phyloP scores from a whole-genome alignment of 2,888 invertebrate genomes.

The Agonopterix arenella region DNA sequence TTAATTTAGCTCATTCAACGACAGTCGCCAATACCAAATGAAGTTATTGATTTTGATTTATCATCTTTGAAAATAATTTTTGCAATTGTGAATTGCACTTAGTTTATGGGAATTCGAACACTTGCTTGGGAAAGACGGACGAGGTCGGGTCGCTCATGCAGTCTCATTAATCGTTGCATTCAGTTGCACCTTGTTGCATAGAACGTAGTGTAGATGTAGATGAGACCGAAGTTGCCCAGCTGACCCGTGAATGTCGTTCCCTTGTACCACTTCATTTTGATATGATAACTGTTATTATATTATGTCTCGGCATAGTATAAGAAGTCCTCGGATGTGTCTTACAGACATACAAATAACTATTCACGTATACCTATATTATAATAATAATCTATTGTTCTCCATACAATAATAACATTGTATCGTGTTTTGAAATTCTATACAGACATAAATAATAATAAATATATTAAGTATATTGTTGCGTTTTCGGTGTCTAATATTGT shows the following conservation, averaged over 20 bases:
- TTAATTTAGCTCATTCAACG: no score
- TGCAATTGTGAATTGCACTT: conserved; percentile 10
- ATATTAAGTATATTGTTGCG: no score
- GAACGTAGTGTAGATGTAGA: neutral
- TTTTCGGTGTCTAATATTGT: no score
- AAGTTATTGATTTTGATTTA: no score
- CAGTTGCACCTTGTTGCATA: no score
- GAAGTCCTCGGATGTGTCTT: conserved; percentile 18
- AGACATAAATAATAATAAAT: conserved; percentile 26
- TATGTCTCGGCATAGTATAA: conserved; percentile 19
- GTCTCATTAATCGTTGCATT: no score
- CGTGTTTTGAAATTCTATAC: conserved; percentile 28
- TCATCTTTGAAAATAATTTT: conserved; percentile 11
- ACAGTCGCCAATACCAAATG: no score
- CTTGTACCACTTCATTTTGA: conserved; percentile 25
- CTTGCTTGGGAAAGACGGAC: no score
- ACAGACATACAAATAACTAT: conserved; percentile 20
- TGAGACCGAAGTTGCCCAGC: conserved; percentile 6
- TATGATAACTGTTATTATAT: conserved; percentile 37
- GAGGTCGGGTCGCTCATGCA: no score
- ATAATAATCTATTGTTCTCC: conserved; percentile 46
- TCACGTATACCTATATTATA: conserved; percentile 28
- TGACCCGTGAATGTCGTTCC: conserved; percentile 25
- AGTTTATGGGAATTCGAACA: no score
- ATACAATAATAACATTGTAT: conserved; percentile 26